Conservation (phyloP, 2,888 invertebrate genomes). For the Idaea dimidiata region DNA sequence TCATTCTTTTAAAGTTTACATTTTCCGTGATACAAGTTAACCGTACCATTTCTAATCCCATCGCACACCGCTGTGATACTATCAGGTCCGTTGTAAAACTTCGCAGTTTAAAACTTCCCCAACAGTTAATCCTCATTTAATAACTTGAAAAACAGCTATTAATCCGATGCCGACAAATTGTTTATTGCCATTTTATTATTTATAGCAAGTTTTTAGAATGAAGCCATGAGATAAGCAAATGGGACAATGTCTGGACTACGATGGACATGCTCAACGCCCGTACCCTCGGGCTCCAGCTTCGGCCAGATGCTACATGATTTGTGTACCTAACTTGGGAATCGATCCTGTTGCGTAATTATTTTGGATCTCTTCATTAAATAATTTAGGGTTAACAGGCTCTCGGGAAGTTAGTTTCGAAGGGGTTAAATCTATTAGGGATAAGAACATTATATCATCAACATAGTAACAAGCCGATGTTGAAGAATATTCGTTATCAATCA, state of each 20-base stretch:
- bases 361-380: neutral
- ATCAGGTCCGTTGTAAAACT: neutral
- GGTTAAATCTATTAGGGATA: neutral
- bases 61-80: neutral
- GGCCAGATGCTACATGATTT: neutral
- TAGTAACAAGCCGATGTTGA: neutral
- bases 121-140: conserved; percentile 16
- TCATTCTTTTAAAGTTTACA: neutral
- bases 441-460: neutral
- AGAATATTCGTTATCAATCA: neutral
- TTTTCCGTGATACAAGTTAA: neutral
- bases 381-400: neutral
- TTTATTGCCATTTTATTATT: conserved; percentile 30
- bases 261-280: conserved; percentile 1
- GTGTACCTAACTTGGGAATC: neutral
- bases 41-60: neutral
- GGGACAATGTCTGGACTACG: conserved; percentile 8
- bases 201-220: conserved; percentile 21
- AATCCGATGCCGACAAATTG: conserved; percentile 23
- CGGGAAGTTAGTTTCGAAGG: neutral
- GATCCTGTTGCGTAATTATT: neutral
- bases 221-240: conserved; percentile 9
- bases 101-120: neutral
- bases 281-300: neutral
- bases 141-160: conserved; percentile 14